Evolutionary conservation across 2,797 vertebrate species (phyloP).

Genomic region (Pseudochirops corinnae): DNA sequence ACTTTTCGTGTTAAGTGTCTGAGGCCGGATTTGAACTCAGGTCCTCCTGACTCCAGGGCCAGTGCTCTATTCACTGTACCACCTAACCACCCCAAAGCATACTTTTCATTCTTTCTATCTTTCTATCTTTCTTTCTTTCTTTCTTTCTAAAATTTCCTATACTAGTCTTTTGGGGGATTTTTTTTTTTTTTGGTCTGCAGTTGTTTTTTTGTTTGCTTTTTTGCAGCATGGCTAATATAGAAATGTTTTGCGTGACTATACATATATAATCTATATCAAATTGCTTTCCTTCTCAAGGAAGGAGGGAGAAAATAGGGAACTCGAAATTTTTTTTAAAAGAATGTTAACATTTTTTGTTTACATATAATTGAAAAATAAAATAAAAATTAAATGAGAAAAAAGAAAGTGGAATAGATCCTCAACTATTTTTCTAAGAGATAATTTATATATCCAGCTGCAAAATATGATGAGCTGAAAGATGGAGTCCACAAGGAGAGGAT

Average conservation of each 20-base stretch:
- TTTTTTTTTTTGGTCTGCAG: not conserved
- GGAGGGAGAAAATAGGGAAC: not conserved
- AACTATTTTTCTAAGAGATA: not conserved
- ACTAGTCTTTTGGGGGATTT: not conserved
- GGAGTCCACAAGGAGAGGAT: not conserved
- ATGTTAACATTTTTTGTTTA: not conserved
- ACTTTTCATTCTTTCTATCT: too few species aligned
- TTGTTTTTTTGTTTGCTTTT: not conserved
- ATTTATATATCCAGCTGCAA: not conserved
- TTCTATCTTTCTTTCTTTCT: too few species aligned
- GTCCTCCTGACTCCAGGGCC: too few species aligned
- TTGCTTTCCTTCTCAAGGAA: not conserved
- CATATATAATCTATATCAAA: not conserved
- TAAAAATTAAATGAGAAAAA: not conserved
- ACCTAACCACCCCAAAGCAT: too few species aligned
- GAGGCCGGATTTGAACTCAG: too few species aligned
- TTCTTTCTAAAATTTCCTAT: not conserved
- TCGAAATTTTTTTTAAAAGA: not conserved
- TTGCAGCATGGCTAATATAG: not conserved
- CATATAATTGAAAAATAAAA: not conserved
- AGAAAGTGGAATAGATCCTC: not conserved
- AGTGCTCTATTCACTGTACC: too few species aligned
- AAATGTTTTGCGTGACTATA: not conserved
- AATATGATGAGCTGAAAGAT: not conserved
- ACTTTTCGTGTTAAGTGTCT: too few species aligned